Evolutionary conservation across 2,888 invertebrate species (phyloP).

Genomic region (Barypeithes pellucidus): DNA sequence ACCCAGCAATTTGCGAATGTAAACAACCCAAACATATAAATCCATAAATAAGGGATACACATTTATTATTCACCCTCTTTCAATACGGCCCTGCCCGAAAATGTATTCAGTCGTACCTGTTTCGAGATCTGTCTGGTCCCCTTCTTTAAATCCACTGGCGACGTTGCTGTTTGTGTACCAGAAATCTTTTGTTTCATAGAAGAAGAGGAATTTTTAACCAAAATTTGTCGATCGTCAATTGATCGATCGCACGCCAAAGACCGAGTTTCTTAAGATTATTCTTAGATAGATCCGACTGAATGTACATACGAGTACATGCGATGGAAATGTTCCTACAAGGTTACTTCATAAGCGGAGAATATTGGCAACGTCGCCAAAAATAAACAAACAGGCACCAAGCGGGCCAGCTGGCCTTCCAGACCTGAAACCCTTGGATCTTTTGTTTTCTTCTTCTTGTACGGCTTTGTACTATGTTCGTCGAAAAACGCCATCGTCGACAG

Average conservation of each 20-base stretch:
- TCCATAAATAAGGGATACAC: conserved; percentile 1
- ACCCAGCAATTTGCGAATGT: conserved; percentile 2
- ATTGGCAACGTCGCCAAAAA: conserved; percentile 41
- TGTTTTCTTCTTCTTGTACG: conserved; percentile 46
- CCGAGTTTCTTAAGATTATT: no score
- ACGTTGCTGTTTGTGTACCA: conserved; percentile 14
- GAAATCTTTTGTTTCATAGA: no score
- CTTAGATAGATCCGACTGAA: no score
- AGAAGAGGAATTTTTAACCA: no score
- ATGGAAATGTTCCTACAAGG: no score
- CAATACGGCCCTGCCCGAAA: conserved; percentile 30
- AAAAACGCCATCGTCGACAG: conserved; percentile 16
- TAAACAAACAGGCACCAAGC: conserved; percentile 26
- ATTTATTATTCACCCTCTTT: conserved; percentile 24
- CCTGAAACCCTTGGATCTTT: conserved; percentile 54
- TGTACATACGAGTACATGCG: no score
- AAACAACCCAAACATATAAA: conserved; percentile 14
- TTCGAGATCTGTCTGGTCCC: conserved; percentile 38
- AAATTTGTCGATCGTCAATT: no score
- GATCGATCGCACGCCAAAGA: no score
- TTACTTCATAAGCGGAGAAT: background rate
- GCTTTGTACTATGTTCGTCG: conserved; percentile 14
- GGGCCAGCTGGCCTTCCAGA: conserved; percentile 53
- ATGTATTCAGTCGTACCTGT: conserved; percentile 37
- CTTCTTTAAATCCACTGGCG: conserved; percentile 16